Evolutionary conservation across 1,140 invertebrate species (phyloP), one percentile per base, ranked within the genome.

Genomic region (Mercenaria mercenaria): DNA sequence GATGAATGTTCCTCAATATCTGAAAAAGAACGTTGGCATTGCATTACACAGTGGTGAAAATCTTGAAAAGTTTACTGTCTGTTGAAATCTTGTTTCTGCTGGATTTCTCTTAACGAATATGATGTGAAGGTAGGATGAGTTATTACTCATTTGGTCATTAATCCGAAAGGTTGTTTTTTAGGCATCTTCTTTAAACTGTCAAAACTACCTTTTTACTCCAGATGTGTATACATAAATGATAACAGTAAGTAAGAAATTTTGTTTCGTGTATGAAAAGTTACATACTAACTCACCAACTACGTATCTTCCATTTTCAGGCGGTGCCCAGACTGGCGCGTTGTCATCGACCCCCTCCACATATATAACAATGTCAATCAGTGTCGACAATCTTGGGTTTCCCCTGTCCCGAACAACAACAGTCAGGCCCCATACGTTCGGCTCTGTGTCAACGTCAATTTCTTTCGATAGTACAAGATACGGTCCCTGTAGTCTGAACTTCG

Each of bases 281-380:
- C n/a, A n/a, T n/a, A n/a, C n/a, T 56, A 8, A 64, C 81, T 15
- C 56, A 88, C 86, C 61, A 4, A 88, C 26, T 15, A 52, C 18
- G 32, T 89, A 83, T 3, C 77, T 37, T 10, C 88, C 88, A 43
- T 89, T 72, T 59, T 77, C 79, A 23, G 88, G 81, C 0, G 79
- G 81, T 32, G 81, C 79, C 88, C 88, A 89, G 1, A 83, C 52
- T 0, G 88, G 88, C 4, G 61, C 80, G 39, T 89, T 89, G 43
- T 89, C 88, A 72, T 89, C 88, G 8, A 89, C 80, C 13, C 80
- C 88, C 26, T 83, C 88, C 0, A 89, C 88, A 59, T 83, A 89
- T 8, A 89, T 56, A 52, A 83, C 50, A 15, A 89, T 59, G 41
- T 89, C 88, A 11, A 89, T 80, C 1, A 89, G 1, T 32, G 81